Conservation (phyloP, 37 sponge, comb jelly and placozoan species). For the Theonella swinhoei region DNA sequence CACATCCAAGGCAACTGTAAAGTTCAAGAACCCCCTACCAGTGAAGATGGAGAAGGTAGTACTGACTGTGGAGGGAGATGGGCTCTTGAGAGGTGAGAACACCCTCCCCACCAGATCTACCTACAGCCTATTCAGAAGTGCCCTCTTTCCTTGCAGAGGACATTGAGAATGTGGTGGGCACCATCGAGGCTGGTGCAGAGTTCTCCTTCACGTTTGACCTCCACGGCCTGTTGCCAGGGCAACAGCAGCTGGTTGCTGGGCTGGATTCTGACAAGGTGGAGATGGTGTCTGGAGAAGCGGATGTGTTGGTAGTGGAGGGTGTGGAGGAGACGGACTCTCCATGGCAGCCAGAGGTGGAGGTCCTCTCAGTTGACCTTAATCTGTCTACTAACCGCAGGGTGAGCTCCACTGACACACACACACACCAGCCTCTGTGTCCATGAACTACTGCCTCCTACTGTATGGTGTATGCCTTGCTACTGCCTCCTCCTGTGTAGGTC, state of each 20-base stretch:
- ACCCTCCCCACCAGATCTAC: background rate
- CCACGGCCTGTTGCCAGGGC: constrained; percentile 32
- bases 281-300: constrained; percentile 42
- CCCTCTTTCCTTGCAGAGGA: constrained; percentile 20
- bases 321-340: constrained; percentile 17
- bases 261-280: constrained; percentile 37
- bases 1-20: background rate
- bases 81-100: constrained; percentile 17
- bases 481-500: background rate
- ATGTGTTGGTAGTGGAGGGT: constrained; percentile 28
- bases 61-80: constrained; percentile 42
- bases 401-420: background rate
- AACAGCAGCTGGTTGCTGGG: constrained; percentile 20
- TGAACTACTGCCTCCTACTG: background rate
- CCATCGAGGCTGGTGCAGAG: constrained; percentile 17
- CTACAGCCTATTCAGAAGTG: background rate
- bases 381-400: background rate
- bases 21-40: constrained; percentile 46
- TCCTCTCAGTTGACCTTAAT: background rate
- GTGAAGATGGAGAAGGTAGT: constrained; percentile 40
- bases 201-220: constrained; percentile 28
- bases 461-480: background rate
- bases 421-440: too few relatives aligned
- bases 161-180: constrained; percentile 39
- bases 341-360: background rate